A percentile compares a stretch with the other conserved stretches of the same genome.
These are phyloP conservation scores for Nymphicus hollandicus DNA, from an alignment of 2,113 vertebrate species.

Conservation along the genomic window DNA sequence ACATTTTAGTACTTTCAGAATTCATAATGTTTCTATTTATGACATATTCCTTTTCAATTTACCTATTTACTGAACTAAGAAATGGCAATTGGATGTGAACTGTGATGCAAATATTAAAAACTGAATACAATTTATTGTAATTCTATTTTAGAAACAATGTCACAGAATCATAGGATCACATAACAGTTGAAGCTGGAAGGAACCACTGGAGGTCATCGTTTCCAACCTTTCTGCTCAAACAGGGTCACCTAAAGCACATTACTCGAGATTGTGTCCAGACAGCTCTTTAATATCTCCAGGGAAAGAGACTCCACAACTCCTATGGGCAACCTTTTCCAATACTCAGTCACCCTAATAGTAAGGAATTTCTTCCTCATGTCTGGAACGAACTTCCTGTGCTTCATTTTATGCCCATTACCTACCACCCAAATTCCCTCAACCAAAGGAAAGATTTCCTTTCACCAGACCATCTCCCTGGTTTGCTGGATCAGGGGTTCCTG, in stretches of 20 bases:
- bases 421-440: background rate
- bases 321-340: background rate
- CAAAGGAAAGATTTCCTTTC: background rate
- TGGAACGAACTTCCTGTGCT: background rate
- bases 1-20: background rate
- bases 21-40: background rate
- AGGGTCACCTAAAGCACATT: background rate
- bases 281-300: background rate
- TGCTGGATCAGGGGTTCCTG: background rate
- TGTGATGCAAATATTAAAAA: background rate
- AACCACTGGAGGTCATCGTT: background rate
- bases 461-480: background rate
- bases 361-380: background rate
- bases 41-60: background rate
- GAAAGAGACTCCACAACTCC: background rate
- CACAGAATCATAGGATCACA: background rate
- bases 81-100: background rate
- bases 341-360: background rate
- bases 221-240: background rate
- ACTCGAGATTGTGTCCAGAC: background rate
- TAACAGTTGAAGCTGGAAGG: background rate
- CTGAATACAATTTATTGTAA: background rate
- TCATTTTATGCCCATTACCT: background rate
- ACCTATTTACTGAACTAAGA: background rate
- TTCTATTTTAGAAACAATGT: background rate